Base-by-base conservation (phyloP, 2,113 vertebrate genomes). In the Accipiter virgatus region DNA sequence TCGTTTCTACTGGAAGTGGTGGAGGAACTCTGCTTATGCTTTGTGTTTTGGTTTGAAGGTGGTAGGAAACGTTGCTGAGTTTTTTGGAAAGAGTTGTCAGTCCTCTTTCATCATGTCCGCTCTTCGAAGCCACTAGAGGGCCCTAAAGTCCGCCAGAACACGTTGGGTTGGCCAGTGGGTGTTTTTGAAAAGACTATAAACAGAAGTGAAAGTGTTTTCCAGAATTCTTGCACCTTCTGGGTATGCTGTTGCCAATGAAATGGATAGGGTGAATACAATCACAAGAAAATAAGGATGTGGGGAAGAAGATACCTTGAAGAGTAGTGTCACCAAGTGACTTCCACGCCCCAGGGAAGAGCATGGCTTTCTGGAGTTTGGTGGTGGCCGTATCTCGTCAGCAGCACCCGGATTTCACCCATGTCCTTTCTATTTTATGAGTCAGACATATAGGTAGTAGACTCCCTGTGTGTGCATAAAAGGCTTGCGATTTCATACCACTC, bases 91-190 rank as follows among this genome's bases (percentile, higher is more conserved):
- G 31, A 16, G 25, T 42, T 32, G 36, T 11, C 16, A 12, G 23
- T 18, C 34, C 16, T 53, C 20, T 85, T 61, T n/a, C 29, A 6
- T 14, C 18, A 25, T 59, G 45, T 61, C 13, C 17, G 5, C 26
- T 11, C 31, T 31, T 5, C 8, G 9, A 11, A 5, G 23, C 96
- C 97, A 95, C 96, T 96, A 98, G 97, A 97, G 97, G 97, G 96
- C 84, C 61, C 93, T 38, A 9, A 93, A 96, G 65, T 84, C 96
- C 97, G 63, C 13, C 25, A 45, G 40, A 97, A 93, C 36, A 23
- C 7, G 6, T n/a, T 9, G 40, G 7, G 9, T 29, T 6, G 32
- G 26, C 26, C 7, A 31, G 2, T 7, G 13, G 43, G 36, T 16
- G 15, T 16, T 53, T 80, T 88, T 72, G 27, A 42, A 78, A 95